Percentiles rank a stretch among this genome's conserved stretches.
Evolutionary conservation across 2,113 vertebrate genomes (phyloP).

Genomic region (Propithecus coquereli): DNA sequence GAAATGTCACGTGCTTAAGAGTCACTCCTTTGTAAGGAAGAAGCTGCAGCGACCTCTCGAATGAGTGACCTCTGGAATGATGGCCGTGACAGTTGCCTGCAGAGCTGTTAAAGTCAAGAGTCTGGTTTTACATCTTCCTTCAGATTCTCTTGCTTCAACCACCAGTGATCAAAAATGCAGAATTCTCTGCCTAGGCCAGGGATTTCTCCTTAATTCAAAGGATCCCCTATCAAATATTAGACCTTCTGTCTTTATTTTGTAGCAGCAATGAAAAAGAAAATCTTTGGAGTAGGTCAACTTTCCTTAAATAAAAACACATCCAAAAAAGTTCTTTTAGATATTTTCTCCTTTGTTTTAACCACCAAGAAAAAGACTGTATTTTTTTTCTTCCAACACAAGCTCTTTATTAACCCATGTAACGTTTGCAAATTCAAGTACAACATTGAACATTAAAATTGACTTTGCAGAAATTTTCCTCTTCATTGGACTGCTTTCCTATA

Average conservation of each 20-base stretch:
- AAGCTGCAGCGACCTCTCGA: not conserved
- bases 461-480: slow-evolving; percentile 46
- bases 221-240: not conserved
- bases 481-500: slow-evolving; percentile 57
- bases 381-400: slow-evolving; percentile 14
- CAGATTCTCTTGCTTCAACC: not conserved
- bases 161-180: not conserved
- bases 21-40: not conserved
- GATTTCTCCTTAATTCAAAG: not conserved
- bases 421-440: slow-evolving; percentile 24
- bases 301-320: not conserved
- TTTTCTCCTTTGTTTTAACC: slow-evolving; percentile 8
- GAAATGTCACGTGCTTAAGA: not conserved
- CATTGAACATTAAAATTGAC: not conserved
- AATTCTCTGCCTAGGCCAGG: not conserved
- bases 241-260: slow-evolving; percentile 32
- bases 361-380: not conserved
- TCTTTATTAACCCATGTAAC: slow-evolving; percentile 44
- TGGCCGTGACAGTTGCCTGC: not conserved
- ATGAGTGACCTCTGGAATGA: not conserved
- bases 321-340: not conserved
- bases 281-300: not conserved
- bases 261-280: not conserved
- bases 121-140: not conserved
- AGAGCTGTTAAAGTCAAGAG: not conserved